These are phyloP conservation scores for Drosophila guanche DNA, from an alignment of 1,140 invertebrate species.

Conservation along the genomic window DNA sequence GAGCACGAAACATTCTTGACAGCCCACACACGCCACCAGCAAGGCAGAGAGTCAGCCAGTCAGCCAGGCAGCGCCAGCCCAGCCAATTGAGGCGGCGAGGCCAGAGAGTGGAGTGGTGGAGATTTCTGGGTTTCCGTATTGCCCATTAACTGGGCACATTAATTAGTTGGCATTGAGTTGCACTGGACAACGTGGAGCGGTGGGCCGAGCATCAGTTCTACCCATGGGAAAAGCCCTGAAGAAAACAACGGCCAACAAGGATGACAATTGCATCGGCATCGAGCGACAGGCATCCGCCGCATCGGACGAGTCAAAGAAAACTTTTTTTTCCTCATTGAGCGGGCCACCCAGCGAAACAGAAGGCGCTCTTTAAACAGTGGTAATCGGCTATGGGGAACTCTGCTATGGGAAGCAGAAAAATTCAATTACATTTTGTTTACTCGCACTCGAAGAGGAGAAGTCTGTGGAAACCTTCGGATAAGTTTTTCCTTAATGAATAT, in stretches of 20 bases:
- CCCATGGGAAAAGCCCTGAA: slow-evolving; percentile 31
- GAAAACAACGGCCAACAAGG: slow-evolving; percentile 30
- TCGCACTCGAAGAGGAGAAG: not conserved
- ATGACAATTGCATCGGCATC: slow-evolving; percentile 27
- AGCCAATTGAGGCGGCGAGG: not conserved
- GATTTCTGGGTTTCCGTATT: slow-evolving; percentile 52
- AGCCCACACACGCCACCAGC: slow-evolving; percentile 47
- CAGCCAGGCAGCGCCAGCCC: no score
- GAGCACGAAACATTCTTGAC: slow-evolving; percentile 68
- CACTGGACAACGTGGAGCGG: slow-evolving; percentile 35
- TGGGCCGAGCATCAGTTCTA: slow-evolving; percentile 11
- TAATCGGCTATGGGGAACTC: slow-evolving; percentile 23
- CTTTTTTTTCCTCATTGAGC: slow-evolving; percentile 13
- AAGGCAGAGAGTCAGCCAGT: no score
- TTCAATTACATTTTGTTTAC: slow-evolving; percentile 6
- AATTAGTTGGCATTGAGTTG: slow-evolving; percentile 77
- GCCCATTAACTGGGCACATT: slow-evolving; percentile 73
- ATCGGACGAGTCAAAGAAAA: slow-evolving; percentile 1
- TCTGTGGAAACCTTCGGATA: no score
- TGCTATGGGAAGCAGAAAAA: slow-evolving; percentile 4
- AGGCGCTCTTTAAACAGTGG: slow-evolving; percentile 21
- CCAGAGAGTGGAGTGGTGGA: slow-evolving; percentile 4
- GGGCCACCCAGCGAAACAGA: slow-evolving; percentile 39
- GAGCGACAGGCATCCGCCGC: no score
- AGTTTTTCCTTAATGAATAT: no score